Percentiles rank a stretch among this genome's conserved stretches.
Evolutionary conservation across 2,113 vertebrate genomes (phyloP).

Genomic region (Heterocephalus glaber): DNA sequence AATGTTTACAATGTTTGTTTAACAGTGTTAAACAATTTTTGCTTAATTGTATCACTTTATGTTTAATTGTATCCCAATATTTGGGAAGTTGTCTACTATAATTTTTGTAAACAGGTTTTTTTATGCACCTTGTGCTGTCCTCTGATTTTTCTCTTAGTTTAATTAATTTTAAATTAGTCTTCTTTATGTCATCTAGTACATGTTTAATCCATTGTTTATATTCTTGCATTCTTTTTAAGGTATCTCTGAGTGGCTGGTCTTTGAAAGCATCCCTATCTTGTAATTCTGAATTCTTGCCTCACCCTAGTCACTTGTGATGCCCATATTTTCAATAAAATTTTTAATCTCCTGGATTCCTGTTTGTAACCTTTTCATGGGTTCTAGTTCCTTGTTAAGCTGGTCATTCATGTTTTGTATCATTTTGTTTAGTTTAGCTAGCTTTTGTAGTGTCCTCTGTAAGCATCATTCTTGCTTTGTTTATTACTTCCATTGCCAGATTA

Average conservation of each 20-base stretch:
- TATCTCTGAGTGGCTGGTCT: background rate
- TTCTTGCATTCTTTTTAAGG: background rate
- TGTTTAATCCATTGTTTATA: background rate
- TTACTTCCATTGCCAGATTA: background rate
- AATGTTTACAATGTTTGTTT: too few relatives aligned
- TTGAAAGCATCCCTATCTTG: background rate
- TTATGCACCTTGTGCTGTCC: background rate
- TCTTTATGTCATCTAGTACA: background rate
- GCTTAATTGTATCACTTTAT: too few relatives aligned
- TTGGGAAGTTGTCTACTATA: background rate
- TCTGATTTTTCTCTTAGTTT: background rate
- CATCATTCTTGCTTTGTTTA: background rate
- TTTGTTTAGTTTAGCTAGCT: background rate
- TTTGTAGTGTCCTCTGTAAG: background rate
- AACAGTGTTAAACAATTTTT: too few relatives aligned
- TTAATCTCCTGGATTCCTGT: background rate
- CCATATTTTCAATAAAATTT: background rate
- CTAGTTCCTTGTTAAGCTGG: background rate
- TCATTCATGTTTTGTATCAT: background rate
- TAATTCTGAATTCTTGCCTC: background rate
- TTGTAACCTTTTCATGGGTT: background rate
- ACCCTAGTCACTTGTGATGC: background rate
- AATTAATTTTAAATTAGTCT: background rate
- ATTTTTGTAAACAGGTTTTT: background rate
- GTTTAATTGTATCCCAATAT: background rate